Evolutionary conservation across 1,140 invertebrate genomes (phyloP).

Genomic region (Reticulitermes speratus): DNA sequence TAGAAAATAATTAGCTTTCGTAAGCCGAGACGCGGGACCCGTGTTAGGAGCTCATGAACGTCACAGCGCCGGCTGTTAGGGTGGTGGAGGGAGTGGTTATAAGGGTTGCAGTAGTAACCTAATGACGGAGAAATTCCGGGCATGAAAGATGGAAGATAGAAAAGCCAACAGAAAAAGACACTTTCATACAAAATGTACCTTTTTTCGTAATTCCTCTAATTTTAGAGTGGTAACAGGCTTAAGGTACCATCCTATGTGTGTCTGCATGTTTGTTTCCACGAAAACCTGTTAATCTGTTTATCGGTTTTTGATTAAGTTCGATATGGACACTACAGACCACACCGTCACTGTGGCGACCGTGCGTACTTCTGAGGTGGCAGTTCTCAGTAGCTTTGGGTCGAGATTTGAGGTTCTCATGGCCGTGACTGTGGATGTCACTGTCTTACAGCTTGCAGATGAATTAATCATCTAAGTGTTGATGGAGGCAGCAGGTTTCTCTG

Average conservation of each 20-base stretch:
- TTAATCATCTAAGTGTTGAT: no score
- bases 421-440: no score
- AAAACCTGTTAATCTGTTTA: no score
- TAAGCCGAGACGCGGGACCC: constrained; percentile 27
- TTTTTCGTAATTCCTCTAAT: not conserved
- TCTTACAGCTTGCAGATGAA: no score
- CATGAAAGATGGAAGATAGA: not conserved
- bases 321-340: no score
- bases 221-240: not conserved
- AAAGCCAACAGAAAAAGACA: not conserved
- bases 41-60: constrained; percentile 24
- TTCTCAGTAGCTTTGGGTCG: no score
- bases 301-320: no score
- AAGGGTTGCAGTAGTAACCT: not conserved
- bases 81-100: not conserved
- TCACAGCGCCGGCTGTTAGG: constrained; percentile 21
- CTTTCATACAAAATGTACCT: not conserved
- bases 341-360: no score
- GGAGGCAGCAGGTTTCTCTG: no score
- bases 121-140: not conserved
- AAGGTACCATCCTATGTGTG: not conserved
- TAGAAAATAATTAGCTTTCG: constrained; percentile 32
- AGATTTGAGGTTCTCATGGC: no score
- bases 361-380: no score
- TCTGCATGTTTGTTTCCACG: not conserved